Base-by-base conservation (phyloP, 2,113 vertebrate species). In the Campylorhamphus procurvoides region DNA sequence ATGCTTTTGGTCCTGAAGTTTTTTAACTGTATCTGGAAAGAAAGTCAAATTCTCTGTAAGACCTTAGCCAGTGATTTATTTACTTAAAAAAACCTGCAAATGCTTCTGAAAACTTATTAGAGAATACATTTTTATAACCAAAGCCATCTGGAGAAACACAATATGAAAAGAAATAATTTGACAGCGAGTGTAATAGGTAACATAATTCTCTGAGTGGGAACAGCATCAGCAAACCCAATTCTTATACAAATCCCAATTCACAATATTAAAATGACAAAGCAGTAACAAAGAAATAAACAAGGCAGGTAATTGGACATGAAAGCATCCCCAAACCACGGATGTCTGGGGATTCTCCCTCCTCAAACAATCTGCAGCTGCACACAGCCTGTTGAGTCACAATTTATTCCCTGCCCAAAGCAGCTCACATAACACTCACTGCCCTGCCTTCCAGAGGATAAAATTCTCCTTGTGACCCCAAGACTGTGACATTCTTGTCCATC, bases 1-100 rank as follows among this genome's bases (percentile, higher is more conserved):
- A 59, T 99, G 99, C 73, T 99, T 99, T 96, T 99, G 99, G 94
- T 99, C 99, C 93, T 99, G 99, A 81, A 99, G 98, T 93, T 99
- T 99, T 97, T 99, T 99, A 87, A 99, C 99, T 1, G 99, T 98
- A 96, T 99, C 99, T 98, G 95, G 73, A 95, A 93, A 95, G 78
- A 97, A 89, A 74, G 55, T 81, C 1, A 73, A 84, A 63, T 63
- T 74, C 22, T 29, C 39, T 40, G 18, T 92, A 78, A 92, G 27
- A 77, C 35, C 16, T 84, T 75, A 82, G 33, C 59, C 62, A 55
- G 16, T 5, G 13, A 87, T 47, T 56, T 87, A 64, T 77, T 47
- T 71, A 59, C 28, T 59, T 77, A 17, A 60, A 53, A 62, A 16
- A 82, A 79, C 1, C 6, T 64, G 37, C 16, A 71, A 76, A 56